Percentiles rank a stretch among this genome's conserved stretches.
Evolutionary conservation across 2,888 invertebrate species (phyloP).

Genomic region (Gerris lacustris): DNA sequence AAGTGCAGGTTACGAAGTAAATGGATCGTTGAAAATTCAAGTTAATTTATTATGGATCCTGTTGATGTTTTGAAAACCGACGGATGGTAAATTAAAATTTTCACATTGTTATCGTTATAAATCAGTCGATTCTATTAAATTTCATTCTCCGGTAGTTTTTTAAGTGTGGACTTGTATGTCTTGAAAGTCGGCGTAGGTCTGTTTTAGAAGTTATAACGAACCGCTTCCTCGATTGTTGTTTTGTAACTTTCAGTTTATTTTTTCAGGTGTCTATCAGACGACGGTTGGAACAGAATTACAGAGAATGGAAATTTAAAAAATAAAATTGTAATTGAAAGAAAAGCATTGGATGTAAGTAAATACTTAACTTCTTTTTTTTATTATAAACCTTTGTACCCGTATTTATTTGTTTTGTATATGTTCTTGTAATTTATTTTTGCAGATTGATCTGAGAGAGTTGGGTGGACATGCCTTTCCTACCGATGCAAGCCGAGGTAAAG

Average conservation of each 20-base stretch:
- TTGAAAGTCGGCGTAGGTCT: background rate
- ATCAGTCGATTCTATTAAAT: slow-evolving; percentile 7
- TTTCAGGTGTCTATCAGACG: slow-evolving; percentile 59
- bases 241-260: slow-evolving; percentile 27
- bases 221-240: slow-evolving; percentile 7
- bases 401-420: slow-evolving; percentile 14
- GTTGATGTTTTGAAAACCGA: slow-evolving; percentile 48
- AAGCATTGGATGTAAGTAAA: slow-evolving; percentile 57
- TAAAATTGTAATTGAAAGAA: slow-evolving; percentile 48
- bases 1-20: background rate
- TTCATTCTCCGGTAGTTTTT: slow-evolving; percentile 14
- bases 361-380: background rate
- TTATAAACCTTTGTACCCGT: background rate
- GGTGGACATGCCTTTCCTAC: slow-evolving; percentile 62
- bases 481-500: slow-evolving; percentile 48
- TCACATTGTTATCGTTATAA: slow-evolving; percentile 11
- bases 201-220: background rate
- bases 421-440: slow-evolving; percentile 33
- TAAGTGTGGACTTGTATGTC: background rate
- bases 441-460: slow-evolving; percentile 69
- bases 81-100: slow-evolving; percentile 48
- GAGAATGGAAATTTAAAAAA: slow-evolving; percentile 53
- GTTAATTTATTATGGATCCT: slow-evolving; percentile 15
- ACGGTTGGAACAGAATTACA: slow-evolving; percentile 54
- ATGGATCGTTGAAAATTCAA: background rate